Evolutionary conservation across 2,113 vertebrate species (phyloP), one percentile per base, ranked within the genome.

Genomic region (Oceanites oceanicus): DNA sequence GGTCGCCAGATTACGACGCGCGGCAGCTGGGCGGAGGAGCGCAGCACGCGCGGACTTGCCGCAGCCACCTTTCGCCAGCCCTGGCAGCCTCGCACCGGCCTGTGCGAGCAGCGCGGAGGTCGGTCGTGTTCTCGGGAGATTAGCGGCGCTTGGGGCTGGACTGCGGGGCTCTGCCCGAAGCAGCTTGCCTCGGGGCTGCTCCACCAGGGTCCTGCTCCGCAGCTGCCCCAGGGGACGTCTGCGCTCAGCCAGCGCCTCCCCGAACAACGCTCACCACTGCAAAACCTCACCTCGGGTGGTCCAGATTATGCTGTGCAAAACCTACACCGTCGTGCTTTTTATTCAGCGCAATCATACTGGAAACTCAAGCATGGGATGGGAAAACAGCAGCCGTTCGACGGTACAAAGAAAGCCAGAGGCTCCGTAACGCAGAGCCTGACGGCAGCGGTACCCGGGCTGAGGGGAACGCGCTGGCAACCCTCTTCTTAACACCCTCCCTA

Each of bases 131-230:
- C 50, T 42, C 2, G 0, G 42, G 26, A 38, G 56, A 11, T 6
- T 1, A 9, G 5, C 30, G 25, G 0, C 1, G 5, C 4, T 3
- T 0, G 6, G 32, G 27, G 13, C 11, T 1, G 2, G 34, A 3
- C 6, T 0, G 26, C 2, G 2, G 9, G 62, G 44, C 71, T 21
- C 11, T 16, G 63, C 1, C 2, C 5, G 40, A 19, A 15, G 25
- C 49, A 15, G 23, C 8, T 4, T 18, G 36, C 38, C 26, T 3
- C 4, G 2, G 61, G 42, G 11, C 22, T 2, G 26, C 42, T 75
- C 53, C 44, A 2, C 8, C 7, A 3, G 7, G 27, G 52, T 12
- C 45, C 5, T 1, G 18, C 30, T 6, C 18, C 26, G 2, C 42
- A 42, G 18, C 8, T 3, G 7, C 27, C 10, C 30, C 38, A 5